Conservation (phyloP, 2,113 vertebrate species). For the Dissostichus mawsoni region DNA sequence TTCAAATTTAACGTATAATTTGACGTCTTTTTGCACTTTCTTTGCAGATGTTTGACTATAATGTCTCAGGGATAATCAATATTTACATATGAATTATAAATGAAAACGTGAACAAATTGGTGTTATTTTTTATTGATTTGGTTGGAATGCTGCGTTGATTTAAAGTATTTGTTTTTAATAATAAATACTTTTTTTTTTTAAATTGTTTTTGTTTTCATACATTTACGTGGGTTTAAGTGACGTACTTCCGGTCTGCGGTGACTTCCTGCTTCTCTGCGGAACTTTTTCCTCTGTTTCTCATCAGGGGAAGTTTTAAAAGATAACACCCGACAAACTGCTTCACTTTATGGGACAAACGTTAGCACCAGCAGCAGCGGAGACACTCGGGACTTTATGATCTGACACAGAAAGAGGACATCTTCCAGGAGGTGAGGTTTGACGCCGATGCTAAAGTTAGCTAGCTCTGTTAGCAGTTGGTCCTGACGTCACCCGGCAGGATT, state of each 20-base stretch:
- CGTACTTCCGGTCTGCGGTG: background rate
- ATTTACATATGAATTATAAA: too few relatives aligned
- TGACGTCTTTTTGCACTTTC: too few relatives aligned
- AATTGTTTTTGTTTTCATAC: too few relatives aligned
- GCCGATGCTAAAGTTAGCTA: conserved; percentile 9
- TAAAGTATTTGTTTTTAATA: too few relatives aligned
- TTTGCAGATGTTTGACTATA: too few relatives aligned
- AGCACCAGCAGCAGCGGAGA: background rate
- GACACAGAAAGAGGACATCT: background rate
- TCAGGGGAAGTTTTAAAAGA: background rate
- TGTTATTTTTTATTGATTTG: too few relatives aligned
- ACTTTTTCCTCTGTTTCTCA: background rate
- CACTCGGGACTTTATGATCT: conserved; percentile 50
- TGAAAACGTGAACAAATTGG: too few relatives aligned
- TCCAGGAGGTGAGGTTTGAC: conserved; percentile 24
- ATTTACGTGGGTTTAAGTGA: background rate
- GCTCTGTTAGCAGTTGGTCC: conserved; percentile 31
- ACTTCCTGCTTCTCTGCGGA: conserved; percentile 40
- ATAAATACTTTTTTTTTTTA: too few relatives aligned
- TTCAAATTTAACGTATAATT: background rate
- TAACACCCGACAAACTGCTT: background rate
- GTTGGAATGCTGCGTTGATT: too few relatives aligned
- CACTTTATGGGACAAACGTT: background rate
- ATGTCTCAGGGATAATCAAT: too few relatives aligned
- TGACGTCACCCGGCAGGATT: background rate